Conservation (phyloP, 2,113 vertebrate genomes). For the Antechinus flavipes region DNA sequence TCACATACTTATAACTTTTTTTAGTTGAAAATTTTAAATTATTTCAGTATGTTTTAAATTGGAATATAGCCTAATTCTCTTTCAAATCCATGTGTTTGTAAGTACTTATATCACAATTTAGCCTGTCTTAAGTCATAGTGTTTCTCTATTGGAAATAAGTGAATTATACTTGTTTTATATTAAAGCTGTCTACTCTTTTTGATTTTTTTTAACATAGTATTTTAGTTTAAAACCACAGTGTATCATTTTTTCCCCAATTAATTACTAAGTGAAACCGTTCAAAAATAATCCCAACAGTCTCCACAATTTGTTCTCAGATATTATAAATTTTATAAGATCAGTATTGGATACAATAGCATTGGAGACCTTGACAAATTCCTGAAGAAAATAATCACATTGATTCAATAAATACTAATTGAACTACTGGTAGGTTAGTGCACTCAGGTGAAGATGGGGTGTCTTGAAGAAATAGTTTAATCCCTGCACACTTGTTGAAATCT, state of each 20-base stretch:
- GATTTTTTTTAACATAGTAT: background rate
- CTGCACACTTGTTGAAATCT: too few relatives aligned
- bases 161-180: background rate
- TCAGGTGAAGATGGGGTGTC: too few relatives aligned
- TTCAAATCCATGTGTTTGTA: background rate
- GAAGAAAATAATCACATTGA: too few relatives aligned
- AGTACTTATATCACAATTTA: background rate
- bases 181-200: background rate
- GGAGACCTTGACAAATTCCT: background rate
- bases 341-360: background rate
- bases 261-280: background rate
- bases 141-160: background rate
- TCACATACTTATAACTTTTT: conserved; percentile 25
- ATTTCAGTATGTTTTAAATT: background rate
- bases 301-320: background rate
- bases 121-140: background rate
- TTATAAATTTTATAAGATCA: background rate
- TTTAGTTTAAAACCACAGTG: background rate
- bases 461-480: too few relatives aligned
- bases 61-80: background rate
- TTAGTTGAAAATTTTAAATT: conserved; percentile 45
- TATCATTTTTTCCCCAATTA: background rate
- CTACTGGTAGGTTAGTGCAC: too few relatives aligned
- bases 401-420: too few relatives aligned
- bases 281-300: background rate